Percentiles rank a stretch among this genome's conserved stretches.
phyloP scores from a whole-genome alignment of 2,888 invertebrate genomes.

The Protonemura montana region DNA sequence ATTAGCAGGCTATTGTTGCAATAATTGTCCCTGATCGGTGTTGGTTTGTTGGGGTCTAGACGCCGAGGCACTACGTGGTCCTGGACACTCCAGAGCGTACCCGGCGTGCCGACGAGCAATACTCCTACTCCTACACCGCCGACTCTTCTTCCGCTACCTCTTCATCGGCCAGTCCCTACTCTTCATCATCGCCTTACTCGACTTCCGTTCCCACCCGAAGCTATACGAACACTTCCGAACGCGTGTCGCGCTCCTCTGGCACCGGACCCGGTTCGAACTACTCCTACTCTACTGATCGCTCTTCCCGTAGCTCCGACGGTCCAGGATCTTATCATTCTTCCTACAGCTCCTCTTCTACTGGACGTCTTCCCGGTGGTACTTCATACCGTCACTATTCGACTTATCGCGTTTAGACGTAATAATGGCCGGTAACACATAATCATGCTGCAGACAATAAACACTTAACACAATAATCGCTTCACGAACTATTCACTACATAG shows the following conservation, averaged over 20 bases:
- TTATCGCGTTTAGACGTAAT: slow-evolving; percentile 79
- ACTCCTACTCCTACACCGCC: slow-evolving; percentile 83
- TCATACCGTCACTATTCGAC: slow-evolving; percentile 81
- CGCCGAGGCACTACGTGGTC: slow-evolving; percentile 87
- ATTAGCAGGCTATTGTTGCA: neutral
- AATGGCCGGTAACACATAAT: neutral
- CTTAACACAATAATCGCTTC: slow-evolving; percentile 45
- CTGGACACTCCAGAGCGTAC: slow-evolving; percentile 75
- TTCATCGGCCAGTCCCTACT: slow-evolving; percentile 59
- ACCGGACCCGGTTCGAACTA: slow-evolving; percentile 75
- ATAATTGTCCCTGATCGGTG: slow-evolving; percentile 26
- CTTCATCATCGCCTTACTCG: slow-evolving; percentile 64
- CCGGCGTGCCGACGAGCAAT: slow-evolving; percentile 80
- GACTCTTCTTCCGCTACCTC: slow-evolving; percentile 62
- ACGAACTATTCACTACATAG: neutral
- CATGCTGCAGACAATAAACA: neutral
- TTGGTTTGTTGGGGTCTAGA: slow-evolving; percentile 62
- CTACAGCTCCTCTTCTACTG: slow-evolving; percentile 79
- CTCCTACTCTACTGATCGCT: slow-evolving; percentile 77
- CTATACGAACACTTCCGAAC: slow-evolving; percentile 75
- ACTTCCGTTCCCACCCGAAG: slow-evolving; percentile 71
- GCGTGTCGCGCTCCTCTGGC: slow-evolving; percentile 69
- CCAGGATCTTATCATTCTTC: slow-evolving; percentile 81
- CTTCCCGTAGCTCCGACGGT: slow-evolving; percentile 69
- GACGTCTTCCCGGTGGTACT: slow-evolving; percentile 84